Evolutionary conservation across 2,113 vertebrate species (phyloP), one percentile per base, ranked within the genome.

Genomic region (Nothoprocta pentlandii): DNA sequence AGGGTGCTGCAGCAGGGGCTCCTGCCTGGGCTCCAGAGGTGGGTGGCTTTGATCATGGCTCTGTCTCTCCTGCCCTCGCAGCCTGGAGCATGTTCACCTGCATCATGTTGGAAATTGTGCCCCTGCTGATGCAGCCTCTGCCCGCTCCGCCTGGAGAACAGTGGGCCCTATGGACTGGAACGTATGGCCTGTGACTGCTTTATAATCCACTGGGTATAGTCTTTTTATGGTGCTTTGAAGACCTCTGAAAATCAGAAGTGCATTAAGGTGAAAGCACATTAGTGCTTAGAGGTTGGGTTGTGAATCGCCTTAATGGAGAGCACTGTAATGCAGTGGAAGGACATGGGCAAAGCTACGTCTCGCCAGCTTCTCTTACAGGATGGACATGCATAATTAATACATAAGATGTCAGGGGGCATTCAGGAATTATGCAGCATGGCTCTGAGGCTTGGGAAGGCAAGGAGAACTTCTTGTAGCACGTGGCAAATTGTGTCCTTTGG

Each of bases 211-310:
- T 79, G 3, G 26, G 21, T 68, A n/a, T 32, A 68, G 88, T 10
- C 41, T 70, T 92, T 90, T 94, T 82, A 54, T 63, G 82, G 32
- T 80, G 58, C 42, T 89, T 90, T 75, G 64, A 88, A 93, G 80
- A 63, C 23, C n/a, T 62, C 26, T 63, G 83, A 68, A 80, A 90
- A 34, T 32, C 28, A 6, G 19, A 78, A 84, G 64, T 74, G 41
- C 56, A 20, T 83, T 83, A 59, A 90, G 83, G 46, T 63, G 64
- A 62, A 83, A 77, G 51, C 54, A 58, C 36, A 11, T 82, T 87
- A 2, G 3, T 62, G 44, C 64, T 89, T 42, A 62, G 63, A 63
- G 36, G 30, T 66, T 70, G 73, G 73, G 19, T 64, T 77, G 32
- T 54, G 64, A 74, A 39, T 62, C 30, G 32, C 23, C 79, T 51